Percentiles rank a stretch among this genome's conserved stretches.
These are phyloP conservation scores for Nannospalax galili DNA, from an alignment of 2,113 vertebrate species.

Conservation along the genomic window DNA sequence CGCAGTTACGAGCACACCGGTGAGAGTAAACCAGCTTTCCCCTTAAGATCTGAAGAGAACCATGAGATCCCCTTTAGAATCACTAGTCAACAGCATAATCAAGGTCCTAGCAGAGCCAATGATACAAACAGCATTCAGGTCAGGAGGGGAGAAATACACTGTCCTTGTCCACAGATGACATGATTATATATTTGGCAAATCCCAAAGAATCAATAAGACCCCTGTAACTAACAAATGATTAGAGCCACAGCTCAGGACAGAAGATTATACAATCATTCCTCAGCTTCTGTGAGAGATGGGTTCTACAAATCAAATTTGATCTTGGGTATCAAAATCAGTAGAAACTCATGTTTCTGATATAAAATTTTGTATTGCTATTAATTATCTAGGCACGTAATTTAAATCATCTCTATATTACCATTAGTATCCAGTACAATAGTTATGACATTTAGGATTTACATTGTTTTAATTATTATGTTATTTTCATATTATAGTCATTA, in stretches of 20 bases:
- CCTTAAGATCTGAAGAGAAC: neutral
- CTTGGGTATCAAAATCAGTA: neutral
- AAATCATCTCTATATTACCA: neutral
- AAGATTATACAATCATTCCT: neutral
- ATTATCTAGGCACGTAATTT: neutral
- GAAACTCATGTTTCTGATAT: neutral
- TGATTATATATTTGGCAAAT: neutral
- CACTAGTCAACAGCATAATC: neutral
- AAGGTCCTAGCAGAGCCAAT: neutral
- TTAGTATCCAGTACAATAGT: neutral
- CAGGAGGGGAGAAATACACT: conserved; percentile 13
- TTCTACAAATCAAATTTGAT: neutral
- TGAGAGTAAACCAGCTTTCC: neutral
- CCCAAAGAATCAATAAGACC: neutral
- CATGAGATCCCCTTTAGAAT: neutral
- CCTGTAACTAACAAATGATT: neutral
- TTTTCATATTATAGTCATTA: neutral
- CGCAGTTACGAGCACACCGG: neutral
- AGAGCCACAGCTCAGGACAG: neutral
- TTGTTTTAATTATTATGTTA: neutral
- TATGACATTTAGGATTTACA: neutral
- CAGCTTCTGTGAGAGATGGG: too few species aligned
- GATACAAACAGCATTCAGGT: neutral
- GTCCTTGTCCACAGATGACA: neutral
- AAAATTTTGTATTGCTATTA: neutral